These are phyloP conservation scores for Cydia pomonella DNA, from an alignment of 1,140 invertebrate genomes.

Conservation along the genomic window DNA sequence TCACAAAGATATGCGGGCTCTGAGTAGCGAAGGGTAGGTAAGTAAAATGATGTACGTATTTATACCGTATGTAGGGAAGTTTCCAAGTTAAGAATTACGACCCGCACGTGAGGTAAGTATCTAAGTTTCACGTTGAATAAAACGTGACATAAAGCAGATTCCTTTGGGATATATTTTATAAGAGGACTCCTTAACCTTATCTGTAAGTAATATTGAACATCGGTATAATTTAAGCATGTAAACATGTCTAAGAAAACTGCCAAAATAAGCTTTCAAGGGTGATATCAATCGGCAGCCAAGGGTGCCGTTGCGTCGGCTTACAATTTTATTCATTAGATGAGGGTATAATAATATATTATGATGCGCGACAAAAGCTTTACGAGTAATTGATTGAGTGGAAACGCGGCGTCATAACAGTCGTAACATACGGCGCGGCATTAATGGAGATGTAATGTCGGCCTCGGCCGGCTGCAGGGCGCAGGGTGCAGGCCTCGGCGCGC, in stretches of 20 bases:
- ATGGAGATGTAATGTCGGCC: conserved; percentile 38
- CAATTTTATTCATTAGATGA: conserved; percentile 8
- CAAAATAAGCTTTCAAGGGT: background rate
- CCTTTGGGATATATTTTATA: too few relatives aligned
- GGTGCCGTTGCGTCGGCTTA: background rate
- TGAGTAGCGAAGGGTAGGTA: background rate
- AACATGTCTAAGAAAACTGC: background rate
- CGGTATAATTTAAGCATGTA: background rate
- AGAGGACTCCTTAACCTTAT: too few relatives aligned
- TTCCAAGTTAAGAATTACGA: background rate
- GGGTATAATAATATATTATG: conserved; percentile 7
- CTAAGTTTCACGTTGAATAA: too few relatives aligned
- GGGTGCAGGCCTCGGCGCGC: conserved; percentile 45
- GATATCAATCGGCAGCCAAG: background rate
- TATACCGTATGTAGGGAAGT: background rate
- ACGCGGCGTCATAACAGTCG: conserved; percentile 26
- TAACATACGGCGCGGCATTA: conserved; percentile 29
- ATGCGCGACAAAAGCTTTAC: background rate
- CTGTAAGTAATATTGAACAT: too few relatives aligned
- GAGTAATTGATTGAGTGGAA: conserved; percentile 28
- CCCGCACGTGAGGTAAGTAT: background rate
- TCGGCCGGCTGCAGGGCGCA: conserved; percentile 34
- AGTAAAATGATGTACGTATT: background rate
- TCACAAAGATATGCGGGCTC: background rate
- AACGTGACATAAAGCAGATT: too few relatives aligned